Percentiles rank a stretch among this genome's conserved stretches.
phyloP scores from a whole-genome alignment of 2,888 invertebrate species.

The Leptinotarsa peninsularis region DNA sequence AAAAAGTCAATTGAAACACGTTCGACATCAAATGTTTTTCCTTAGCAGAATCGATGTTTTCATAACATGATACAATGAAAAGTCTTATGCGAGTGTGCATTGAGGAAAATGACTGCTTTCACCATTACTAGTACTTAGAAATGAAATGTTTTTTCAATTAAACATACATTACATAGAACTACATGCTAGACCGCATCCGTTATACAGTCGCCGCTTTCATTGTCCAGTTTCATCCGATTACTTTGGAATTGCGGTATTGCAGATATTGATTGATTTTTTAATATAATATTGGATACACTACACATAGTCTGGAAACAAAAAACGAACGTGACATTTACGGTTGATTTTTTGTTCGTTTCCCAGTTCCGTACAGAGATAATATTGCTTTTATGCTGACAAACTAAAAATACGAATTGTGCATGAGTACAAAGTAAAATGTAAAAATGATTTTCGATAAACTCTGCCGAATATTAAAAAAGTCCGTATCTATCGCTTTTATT shows the following conservation, averaged over 20 bases:
- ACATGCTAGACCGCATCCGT: background rate
- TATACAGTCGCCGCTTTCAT: background rate
- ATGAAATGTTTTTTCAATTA: too few relatives aligned
- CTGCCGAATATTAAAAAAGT: constrained; percentile 45
- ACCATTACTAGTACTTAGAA: background rate
- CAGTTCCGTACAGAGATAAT: constrained; percentile 33
- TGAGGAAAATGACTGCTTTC: background rate
- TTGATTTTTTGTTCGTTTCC: constrained; percentile 14
- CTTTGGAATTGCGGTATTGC: constrained; percentile 31
- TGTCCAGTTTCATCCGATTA: constrained; percentile 26
- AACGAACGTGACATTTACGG: constrained; percentile 15
- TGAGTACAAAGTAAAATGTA: constrained; percentile 41
- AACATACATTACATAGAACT: background rate
- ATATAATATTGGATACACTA: constrained; percentile 39
- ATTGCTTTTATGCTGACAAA: constrained; percentile 37
- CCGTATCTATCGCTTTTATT: constrained; percentile 31
- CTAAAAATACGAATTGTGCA: constrained; percentile 31
- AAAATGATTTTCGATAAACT: constrained; percentile 44
- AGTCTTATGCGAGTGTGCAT: background rate
- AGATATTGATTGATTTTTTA: constrained; percentile 42
- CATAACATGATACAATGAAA: too few relatives aligned
- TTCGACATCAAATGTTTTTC: too few relatives aligned
- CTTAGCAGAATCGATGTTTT: too few relatives aligned
- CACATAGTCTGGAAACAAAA: constrained; percentile 26
- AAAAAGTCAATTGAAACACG: too few relatives aligned